Evolutionary conservation across 2,113 vertebrate species (phyloP).

Genomic region (Thamnophis sirtalis): DNA sequence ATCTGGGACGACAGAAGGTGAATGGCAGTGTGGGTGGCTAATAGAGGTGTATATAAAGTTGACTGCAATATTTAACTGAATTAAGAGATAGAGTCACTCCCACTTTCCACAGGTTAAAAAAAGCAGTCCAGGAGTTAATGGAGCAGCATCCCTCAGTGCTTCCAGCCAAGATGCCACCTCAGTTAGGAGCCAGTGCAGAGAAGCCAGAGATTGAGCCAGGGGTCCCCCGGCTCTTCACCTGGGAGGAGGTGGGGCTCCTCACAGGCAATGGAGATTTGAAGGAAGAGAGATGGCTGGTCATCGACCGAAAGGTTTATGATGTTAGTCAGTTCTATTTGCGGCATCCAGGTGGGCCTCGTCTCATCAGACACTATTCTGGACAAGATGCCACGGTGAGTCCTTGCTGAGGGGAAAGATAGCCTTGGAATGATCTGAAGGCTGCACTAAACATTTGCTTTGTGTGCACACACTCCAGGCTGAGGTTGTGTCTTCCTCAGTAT

Average conservation of each 20-base stretch:
- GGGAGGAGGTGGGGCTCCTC: constrained; percentile 48
- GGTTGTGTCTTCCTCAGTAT: neutral
- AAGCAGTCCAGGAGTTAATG: neutral
- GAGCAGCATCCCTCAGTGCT: accelerated
- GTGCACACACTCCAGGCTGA: neutral
- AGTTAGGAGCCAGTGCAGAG: constrained; percentile 14
- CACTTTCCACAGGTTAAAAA: neutral
- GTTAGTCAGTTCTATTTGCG: constrained; percentile 57
- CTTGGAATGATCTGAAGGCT: neutral
- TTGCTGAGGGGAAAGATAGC: neutral
- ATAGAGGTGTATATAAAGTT: constrained; percentile 6
- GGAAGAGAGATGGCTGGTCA: constrained; percentile 69
- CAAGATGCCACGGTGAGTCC: constrained; percentile 43
- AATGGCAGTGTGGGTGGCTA: neutral
- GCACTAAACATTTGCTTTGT: neutral
- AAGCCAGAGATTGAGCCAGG: accelerated
- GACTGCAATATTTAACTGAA: constrained; percentile 14
- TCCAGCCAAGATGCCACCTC: constrained; percentile 35
- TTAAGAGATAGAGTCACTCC: constrained; percentile 10
- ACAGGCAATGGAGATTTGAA: neutral
- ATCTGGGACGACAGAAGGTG: neutral
- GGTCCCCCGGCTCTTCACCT: constrained; percentile 35
- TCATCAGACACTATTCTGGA: constrained; percentile 70
- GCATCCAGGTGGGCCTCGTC: constrained; percentile 70
- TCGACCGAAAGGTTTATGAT: constrained; percentile 74